Percentiles rank a stretch among this genome's conserved stretches.
phyloP scores from a whole-genome alignment of 2,888 invertebrate genomes.

The Eupithecia subumbrata region DNA sequence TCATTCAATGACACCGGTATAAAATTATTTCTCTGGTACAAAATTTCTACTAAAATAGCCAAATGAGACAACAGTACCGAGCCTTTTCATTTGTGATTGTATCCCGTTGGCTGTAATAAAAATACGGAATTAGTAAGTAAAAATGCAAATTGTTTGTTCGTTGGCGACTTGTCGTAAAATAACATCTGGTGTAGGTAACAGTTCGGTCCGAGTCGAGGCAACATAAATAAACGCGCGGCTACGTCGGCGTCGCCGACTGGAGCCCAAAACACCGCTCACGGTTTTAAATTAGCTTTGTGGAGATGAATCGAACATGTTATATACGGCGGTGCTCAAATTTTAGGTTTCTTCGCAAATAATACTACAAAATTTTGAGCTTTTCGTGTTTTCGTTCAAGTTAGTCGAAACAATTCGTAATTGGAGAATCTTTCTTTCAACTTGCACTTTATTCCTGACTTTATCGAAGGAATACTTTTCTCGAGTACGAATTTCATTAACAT shows the following conservation, averaged over 20 bases:
- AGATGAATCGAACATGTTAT: constrained; percentile 35
- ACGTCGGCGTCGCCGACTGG: constrained; percentile 61
- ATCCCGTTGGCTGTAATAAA: constrained; percentile 37
- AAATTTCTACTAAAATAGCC: background rate
- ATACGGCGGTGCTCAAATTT: constrained; percentile 17
- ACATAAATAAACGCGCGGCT: constrained; percentile 79
- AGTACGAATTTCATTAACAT: constrained; percentile 46
- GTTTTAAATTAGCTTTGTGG: constrained; percentile 49
- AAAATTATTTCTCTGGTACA: background rate
- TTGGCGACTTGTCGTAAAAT: constrained; percentile 76
- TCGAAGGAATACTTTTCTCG: constrained; percentile 37
- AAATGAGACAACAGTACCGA: constrained; percentile 14
- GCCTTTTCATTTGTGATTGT: constrained; percentile 36
- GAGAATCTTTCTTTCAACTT: constrained; percentile 35
- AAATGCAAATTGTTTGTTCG: constrained; percentile 68
- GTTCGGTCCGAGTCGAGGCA: constrained; percentile 76
- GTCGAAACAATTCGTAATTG: constrained; percentile 31
- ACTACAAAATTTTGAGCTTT: background rate
- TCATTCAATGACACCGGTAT: background rate
- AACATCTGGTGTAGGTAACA: constrained; percentile 81
- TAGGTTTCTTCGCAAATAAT: constrained; percentile 16
- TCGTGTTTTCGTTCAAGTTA: constrained; percentile 21
- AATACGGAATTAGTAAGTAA: constrained; percentile 54
- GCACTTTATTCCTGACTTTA: constrained; percentile 32
- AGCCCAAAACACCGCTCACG: constrained; percentile 43